Base-by-base conservation (phyloP, 2,888 invertebrate genomes). In the Prosopocoilus inquinatus region DNA sequence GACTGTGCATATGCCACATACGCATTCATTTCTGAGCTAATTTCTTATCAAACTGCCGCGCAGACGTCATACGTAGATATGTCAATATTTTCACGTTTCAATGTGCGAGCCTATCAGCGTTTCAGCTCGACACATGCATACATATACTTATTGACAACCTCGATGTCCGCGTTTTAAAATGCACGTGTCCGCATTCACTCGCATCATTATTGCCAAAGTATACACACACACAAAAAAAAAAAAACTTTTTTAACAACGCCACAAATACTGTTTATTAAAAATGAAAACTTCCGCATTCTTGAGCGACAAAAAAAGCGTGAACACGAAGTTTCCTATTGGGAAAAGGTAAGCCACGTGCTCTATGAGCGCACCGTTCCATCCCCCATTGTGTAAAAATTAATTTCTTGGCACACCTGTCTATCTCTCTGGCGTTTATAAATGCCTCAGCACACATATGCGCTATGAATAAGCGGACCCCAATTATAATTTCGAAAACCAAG, bases 1-100 rank as follows among this genome's bases (percentile, higher is more conserved):
- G 51, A 52, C 41, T 47, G 50, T 59, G 58, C 65, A 67, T 65
- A 65, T 66, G 66, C 64, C 64, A 62, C 63, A 57, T 57, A 61
- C 61, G 49, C 54, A 38, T 13, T 36, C 16, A 34, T 38, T 32
- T 34, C 49, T 49, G 46, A 47, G 57, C 41, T 55, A 59, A 54
- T 55, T 61, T 61, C 61, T 61, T 61, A 61, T 61, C 61, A 49
- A 47, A 43, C 34, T 50, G 47, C 15, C 12, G 13, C 41, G 12
- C 16, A 41, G 43, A 52, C 56, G 56, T 56, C 56, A 56, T 48
- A 46, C 28, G 46, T 28, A 46, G 33, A 46, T 46, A 46, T 46
- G 15, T 46, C 33, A 32, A 33, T n/a, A 46, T 32, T 32, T 16
- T 46, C 11, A 44, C 11, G 11, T 12, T 12, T 11, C 44, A 44